Evolutionary conservation across 1,140 invertebrate genomes (phyloP).

Genomic region (Nomia melanderi): DNA sequence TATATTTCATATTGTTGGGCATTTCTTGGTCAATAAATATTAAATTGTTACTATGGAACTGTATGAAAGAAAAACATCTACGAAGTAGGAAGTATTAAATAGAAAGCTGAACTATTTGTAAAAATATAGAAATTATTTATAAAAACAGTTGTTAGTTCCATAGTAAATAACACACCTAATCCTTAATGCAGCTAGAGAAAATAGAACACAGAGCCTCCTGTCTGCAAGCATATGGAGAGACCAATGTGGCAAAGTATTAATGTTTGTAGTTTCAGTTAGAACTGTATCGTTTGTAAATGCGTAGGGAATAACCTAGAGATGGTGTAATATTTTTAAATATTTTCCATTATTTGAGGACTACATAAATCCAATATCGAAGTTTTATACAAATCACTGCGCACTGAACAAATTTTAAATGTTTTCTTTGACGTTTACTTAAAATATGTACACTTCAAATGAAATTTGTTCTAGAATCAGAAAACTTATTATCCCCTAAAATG

Average conservation of each 20-base stretch:
- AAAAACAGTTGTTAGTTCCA: constrained; percentile 55
- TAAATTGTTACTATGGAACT: constrained; percentile 65
- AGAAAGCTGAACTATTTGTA: not conserved
- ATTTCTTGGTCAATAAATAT: constrained; percentile 76
- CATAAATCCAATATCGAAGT: not conserved
- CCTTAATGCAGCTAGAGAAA: constrained; percentile 61
- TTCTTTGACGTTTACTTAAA: not conserved
- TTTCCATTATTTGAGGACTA: not conserved
- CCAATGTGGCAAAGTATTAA: constrained; percentile 58
- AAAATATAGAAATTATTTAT: not conserved
- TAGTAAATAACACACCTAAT: constrained; percentile 45
- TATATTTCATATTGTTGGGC: constrained; percentile 70
- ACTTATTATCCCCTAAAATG: not conserved
- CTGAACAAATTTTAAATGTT: not conserved
- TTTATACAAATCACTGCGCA: not conserved
- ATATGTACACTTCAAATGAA: not conserved
- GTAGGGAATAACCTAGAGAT: not conserved
- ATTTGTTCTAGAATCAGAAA: not conserved
- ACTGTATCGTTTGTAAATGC: not conserved
- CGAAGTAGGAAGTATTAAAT: not conserved
- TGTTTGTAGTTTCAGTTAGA: constrained; percentile 14
- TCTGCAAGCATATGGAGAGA: constrained; percentile 78
- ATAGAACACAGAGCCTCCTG: constrained; percentile 72
- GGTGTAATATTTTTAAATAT: not conserved
- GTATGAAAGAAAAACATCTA: not conserved